Conservation (phyloP, 2,797 vertebrate genomes). For the Sebastes iracundus region DNA sequence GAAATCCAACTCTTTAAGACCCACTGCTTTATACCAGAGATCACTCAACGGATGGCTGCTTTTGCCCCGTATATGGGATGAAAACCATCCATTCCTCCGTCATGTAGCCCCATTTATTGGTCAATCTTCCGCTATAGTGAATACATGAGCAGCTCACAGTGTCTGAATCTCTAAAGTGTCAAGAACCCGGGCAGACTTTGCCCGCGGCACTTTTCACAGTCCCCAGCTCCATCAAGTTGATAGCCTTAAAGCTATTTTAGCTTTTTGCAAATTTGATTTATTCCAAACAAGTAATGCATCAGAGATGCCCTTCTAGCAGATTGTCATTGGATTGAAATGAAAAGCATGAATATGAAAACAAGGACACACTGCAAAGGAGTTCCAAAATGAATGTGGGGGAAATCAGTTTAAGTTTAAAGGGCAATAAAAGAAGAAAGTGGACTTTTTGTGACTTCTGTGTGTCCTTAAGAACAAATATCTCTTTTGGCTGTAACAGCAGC, state of each 20-base stretch:
- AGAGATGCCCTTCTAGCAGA: slow-evolving; percentile 58
- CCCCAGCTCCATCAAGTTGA: slow-evolving; percentile 49
- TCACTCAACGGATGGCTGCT: neutral
- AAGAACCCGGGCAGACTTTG: slow-evolving; percentile 30
- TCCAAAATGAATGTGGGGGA: slow-evolving; percentile 31
- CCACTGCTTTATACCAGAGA: neutral
- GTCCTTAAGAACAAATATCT: slow-evolving; percentile 38
- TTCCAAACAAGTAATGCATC: slow-evolving; percentile 61
- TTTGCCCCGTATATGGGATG: neutral
- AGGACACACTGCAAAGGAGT: slow-evolving; percentile 41
- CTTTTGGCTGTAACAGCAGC: slow-evolving; percentile 23
- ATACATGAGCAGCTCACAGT: slow-evolving; percentile 2
- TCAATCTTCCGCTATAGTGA: slow-evolving; percentile 18
- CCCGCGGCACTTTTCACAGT: slow-evolving; percentile 45
- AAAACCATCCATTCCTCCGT: slow-evolving; percentile 1
- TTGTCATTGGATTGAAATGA: slow-evolving; percentile 60
- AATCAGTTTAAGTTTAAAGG: slow-evolving; percentile 39
- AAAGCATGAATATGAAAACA: slow-evolving; percentile 60
- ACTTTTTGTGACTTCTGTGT: slow-evolving; percentile 42
- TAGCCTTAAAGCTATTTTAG: slow-evolving; percentile 55
- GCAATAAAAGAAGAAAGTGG: slow-evolving; percentile 24
- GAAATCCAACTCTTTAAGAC: neutral
- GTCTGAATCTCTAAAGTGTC: slow-evolving; percentile 39
- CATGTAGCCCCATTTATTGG: slow-evolving; percentile 15
- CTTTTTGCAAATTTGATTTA: slow-evolving; percentile 62